These are phyloP conservation scores for Mycalesis mineus DNA, from an alignment of 2,888 invertebrate species.

Conservation along the genomic window DNA sequence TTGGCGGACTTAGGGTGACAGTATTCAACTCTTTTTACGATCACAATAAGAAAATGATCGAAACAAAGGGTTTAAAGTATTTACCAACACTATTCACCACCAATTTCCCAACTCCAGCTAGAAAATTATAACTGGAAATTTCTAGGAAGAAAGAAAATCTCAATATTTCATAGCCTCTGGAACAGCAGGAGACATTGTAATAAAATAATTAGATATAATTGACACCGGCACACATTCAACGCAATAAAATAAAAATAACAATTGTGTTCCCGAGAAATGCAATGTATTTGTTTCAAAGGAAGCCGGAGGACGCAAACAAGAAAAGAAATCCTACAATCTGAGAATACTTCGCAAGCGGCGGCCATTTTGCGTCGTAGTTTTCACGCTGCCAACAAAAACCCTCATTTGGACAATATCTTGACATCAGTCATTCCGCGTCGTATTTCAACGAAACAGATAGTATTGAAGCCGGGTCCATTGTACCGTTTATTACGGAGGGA, in stretches of 20 bases:
- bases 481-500: conserved; percentile 30
- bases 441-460: conserved; percentile 28
- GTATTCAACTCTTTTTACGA: no score
- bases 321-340: conserved; percentile 11
- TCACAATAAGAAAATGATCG: no score
- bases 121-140: no score
- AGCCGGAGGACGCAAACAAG: neutral
- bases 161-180: no score
- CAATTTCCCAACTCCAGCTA: no score
- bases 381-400: conserved; percentile 13
- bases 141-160: no score
- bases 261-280: neutral
- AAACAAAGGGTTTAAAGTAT: no score
- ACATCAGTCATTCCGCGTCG: conserved; percentile 24
- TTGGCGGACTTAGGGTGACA: no score
- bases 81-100: no score
- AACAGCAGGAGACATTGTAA: neutral
- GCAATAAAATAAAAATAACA: neutral
- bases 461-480: conserved; percentile 28
- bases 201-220: neutral
- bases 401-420: conserved; percentile 19
- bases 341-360: conserved; percentile 5
- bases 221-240: neutral
- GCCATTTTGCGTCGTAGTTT: conserved; percentile 6
- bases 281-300: conserved; percentile 3